Evolutionary conservation across 2,888 invertebrate genomes (phyloP).

Genomic region (Cryptophagus acutangulus): DNA sequence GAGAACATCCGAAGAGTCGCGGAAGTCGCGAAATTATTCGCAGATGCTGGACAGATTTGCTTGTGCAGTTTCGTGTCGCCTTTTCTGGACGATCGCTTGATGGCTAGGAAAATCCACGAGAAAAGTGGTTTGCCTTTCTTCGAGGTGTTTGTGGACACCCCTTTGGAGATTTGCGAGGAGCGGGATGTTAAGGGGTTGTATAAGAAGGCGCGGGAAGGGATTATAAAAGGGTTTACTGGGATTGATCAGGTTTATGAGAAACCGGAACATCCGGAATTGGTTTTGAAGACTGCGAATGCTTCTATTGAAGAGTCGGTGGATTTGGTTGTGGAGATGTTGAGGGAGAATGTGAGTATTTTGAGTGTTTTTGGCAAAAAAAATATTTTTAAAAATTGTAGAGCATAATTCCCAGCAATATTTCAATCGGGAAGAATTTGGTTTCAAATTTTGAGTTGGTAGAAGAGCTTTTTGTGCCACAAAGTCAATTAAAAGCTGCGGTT

Average conservation of each 20-base stretch:
- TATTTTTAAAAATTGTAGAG: slow-evolving; percentile 36
- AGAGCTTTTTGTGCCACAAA: slow-evolving; percentile 73
- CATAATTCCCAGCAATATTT: slow-evolving; percentile 53
- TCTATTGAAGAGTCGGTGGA: slow-evolving; percentile 80
- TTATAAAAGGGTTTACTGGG: slow-evolving; percentile 83
- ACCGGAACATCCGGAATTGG: slow-evolving; percentile 76
- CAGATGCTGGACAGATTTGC: slow-evolving; percentile 91
- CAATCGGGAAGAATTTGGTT: slow-evolving; percentile 14
- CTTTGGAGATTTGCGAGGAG: slow-evolving; percentile 85
- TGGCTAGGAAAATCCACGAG: slow-evolving; percentile 82
- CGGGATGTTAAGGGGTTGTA: slow-evolving; percentile 96
- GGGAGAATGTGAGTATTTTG: slow-evolving; percentile 57
- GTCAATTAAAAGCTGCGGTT: slow-evolving; percentile 56
- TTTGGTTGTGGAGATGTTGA: slow-evolving; percentile 73
- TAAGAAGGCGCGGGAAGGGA: slow-evolving; percentile 91
- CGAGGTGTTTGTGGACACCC: slow-evolving; percentile 92
- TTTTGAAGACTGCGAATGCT: slow-evolving; percentile 73
- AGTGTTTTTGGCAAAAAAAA: background rate
- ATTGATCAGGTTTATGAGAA: slow-evolving; percentile 89
- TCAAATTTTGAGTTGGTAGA: slow-evolving; percentile 48
- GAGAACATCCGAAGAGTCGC: slow-evolving; percentile 95
- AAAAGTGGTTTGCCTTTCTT: slow-evolving; percentile 80
- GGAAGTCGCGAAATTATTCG: slow-evolving; percentile 97
- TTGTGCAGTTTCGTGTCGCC: slow-evolving; percentile 97
- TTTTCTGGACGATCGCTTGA: slow-evolving; percentile 83